These are phyloP conservation scores for Diploscapter pachys DNA, from an alignment of 1,140 invertebrate genomes.

Conservation along the genomic window DNA sequence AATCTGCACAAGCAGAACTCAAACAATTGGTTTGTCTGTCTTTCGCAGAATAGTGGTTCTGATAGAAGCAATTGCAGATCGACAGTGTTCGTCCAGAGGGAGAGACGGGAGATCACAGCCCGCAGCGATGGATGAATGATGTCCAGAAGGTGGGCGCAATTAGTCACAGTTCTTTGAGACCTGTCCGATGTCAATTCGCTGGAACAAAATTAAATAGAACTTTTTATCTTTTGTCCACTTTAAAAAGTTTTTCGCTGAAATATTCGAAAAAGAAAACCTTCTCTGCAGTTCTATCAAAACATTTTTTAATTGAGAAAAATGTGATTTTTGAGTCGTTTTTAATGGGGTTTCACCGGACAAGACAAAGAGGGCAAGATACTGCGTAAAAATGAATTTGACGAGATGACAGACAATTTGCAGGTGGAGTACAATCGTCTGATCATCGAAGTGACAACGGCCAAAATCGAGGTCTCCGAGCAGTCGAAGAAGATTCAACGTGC, in stretches of 20 bases:
- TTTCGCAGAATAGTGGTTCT: neutral
- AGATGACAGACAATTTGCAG: neutral
- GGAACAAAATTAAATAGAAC: too few species aligned
- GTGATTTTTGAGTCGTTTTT: neutral
- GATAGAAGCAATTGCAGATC: neutral
- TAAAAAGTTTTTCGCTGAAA: neutral
- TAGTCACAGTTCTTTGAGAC: neutral
- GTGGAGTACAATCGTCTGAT: constrained; percentile 32
- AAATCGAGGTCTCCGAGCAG: constrained; percentile 29
- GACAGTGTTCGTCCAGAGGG: constrained; percentile 22
- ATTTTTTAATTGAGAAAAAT: neutral
- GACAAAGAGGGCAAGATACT: neutral
- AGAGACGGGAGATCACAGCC: constrained; percentile 14
- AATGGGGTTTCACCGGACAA: neutral
- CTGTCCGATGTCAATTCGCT: too few species aligned
- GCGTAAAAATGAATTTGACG: neutral
- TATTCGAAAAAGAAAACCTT: neutral
- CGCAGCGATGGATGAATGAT: constrained; percentile 27
- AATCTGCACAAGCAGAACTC: constrained; percentile 20
- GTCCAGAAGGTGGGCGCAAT: constrained; percentile 24
- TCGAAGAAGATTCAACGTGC: constrained; percentile 29
- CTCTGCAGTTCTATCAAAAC: neutral
- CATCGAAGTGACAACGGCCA: constrained; percentile 33
- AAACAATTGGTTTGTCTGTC: constrained; percentile 10
- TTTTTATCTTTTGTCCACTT: neutral